Conservation (phyloP, 2,797 vertebrate species). For the Paratrypauchen microcephalus region DNA sequence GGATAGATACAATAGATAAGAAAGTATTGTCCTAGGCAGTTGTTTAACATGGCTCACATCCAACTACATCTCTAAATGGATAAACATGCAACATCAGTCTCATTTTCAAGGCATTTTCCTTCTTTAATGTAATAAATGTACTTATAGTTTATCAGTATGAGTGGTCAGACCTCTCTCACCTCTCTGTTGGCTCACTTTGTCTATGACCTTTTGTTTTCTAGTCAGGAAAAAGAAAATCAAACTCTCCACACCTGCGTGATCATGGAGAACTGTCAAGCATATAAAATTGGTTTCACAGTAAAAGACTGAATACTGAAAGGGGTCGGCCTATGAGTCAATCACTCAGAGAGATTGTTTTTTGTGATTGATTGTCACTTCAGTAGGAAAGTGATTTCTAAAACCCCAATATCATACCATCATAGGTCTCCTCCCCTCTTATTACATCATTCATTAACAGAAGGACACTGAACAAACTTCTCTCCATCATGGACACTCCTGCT, state of each 20-base stretch:
- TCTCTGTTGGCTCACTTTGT: slow-evolving; percentile 5
- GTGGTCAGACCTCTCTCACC: not conserved
- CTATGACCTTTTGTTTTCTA: slow-evolving; percentile 3
- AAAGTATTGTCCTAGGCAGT: slow-evolving; percentile 6
- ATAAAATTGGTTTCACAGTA: not conserved
- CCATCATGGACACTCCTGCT: no score
- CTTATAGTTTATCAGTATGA: not conserved
- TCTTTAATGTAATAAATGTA: not conserved
- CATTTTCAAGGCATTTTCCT: not conserved
- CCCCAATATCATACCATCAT: not conserved
- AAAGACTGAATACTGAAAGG: not conserved
- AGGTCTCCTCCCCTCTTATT: not conserved
- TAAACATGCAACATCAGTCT: no score
- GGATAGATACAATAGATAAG: slow-evolving; percentile 42
- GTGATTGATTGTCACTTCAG: not conserved
- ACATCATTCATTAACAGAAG: not conserved
- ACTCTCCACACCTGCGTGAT: not conserved
- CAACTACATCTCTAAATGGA: not conserved
- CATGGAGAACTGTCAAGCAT: not conserved
- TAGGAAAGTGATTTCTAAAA: not conserved
- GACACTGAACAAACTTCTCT: no score
- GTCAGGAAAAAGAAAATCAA: not conserved
- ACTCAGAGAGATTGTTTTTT: not conserved
- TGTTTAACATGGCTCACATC: not conserved
- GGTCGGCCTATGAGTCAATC: not conserved